phyloP scores from a whole-genome alignment of 2,113 vertebrate genomes.

The Columbina picui region DNA sequence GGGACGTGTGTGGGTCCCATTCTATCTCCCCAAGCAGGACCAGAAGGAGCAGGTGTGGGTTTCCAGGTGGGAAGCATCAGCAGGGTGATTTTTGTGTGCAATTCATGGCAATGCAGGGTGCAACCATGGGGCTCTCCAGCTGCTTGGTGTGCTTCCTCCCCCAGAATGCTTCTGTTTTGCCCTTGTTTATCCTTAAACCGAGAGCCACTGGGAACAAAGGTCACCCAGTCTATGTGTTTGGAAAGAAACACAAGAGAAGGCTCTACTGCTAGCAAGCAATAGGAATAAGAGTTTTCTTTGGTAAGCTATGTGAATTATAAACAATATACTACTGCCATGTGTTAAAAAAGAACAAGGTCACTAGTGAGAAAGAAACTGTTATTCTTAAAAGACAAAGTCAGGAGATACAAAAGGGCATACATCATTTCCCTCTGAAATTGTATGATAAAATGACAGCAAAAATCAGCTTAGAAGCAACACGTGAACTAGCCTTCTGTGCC shows the following conservation, averaged over 20 bases:
- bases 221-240: background rate
- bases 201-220: background rate
- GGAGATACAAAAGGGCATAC: conserved; percentile 70
- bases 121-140: rapidly evolving
- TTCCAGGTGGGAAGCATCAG: background rate
- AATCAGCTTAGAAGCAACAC: conserved; percentile 62
- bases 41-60: background rate
- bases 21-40: background rate
- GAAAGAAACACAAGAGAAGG: background rate
- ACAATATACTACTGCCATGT: conserved; percentile 11
- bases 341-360: conserved; percentile 44
- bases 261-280: background rate
- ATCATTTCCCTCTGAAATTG: conserved; percentile 73
- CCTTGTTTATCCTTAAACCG: background rate
- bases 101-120: rapidly evolving
- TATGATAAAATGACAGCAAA: conserved; percentile 65
- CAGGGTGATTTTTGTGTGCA: background rate
- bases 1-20: background rate
- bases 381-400: conserved; percentile 72
- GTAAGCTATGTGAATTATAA: conserved; percentile 23
- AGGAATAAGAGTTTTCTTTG: background rate
- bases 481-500: conserved; percentile 55
- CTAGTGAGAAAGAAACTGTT: conserved; percentile 64
- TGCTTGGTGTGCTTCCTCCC: background rate
- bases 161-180: background rate